These are phyloP conservation scores for Syndactyla subalaris DNA, from an alignment of 2,797 vertebrate species.

Conservation along the genomic window DNA sequence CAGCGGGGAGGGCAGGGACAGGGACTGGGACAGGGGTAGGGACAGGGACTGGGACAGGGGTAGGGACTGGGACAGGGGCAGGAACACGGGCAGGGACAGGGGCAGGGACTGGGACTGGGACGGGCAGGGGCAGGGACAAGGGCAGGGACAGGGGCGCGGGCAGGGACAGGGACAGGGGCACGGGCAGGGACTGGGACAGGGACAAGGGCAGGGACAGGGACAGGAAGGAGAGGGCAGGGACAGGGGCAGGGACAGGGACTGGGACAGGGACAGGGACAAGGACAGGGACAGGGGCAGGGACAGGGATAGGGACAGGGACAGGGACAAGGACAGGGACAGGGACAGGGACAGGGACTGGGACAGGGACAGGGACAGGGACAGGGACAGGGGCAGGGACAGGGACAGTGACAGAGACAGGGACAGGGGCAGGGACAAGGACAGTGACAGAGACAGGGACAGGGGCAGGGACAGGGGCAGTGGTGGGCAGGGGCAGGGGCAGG, in stretches of 20 bases:
- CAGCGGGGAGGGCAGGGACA: not conserved
- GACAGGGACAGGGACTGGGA: not conserved
- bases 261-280: too few species aligned
- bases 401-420: too few species aligned
- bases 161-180: too few species aligned
- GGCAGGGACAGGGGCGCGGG: not conserved
- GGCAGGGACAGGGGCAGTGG: too few species aligned
- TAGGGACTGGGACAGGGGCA: not conserved
- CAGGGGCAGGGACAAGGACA: too few species aligned
- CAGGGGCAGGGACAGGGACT: not conserved
- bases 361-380: not conserved
- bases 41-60: not conserved
- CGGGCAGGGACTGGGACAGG: constrained; percentile 1
- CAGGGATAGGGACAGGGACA: not conserved
- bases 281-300: too few species aligned
- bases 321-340: not conserved
- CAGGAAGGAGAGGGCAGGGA: too few species aligned
- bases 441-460: not conserved
- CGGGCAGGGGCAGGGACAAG: not conserved
- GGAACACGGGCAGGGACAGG: too few species aligned
- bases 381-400: not conserved
- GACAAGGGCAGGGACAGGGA: too few species aligned
- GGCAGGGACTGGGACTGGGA: too few species aligned
- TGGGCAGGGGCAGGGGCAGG: not conserved
- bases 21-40: not conserved